Evolutionary conservation across 2,888 invertebrate species (phyloP), one percentile per base, ranked within the genome.

Genomic region (Pandemis cinnamomeana): DNA sequence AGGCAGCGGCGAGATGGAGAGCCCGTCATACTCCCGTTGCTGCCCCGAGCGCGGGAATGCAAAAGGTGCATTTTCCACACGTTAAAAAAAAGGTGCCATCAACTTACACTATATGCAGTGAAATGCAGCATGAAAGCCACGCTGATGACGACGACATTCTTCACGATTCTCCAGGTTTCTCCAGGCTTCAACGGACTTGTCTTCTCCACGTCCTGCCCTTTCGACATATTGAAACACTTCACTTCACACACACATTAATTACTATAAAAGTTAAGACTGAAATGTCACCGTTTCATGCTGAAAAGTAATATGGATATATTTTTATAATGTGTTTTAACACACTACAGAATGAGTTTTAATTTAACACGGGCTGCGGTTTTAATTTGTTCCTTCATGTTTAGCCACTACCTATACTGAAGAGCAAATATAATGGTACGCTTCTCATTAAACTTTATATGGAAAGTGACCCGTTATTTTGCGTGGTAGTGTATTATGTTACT

Each of bases 81-180:
- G n/a, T n/a, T n/a, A n/a, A n/a, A n/a, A n/a, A n/a, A n/a, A n/a
- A 53, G 1, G 2, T 7, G 8, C 48, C 44, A 58, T 36, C 13
- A 91, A 83, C 87, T 86, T 67, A 89, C 88, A 77, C 86, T 86
- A 90, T 95, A 96, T 0, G 96, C 96, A 0, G 96, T 96, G 84
- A 96, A 95, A 27, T 96, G 95, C 79, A 96, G 94, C 90, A 96
- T 95, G 84, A 96, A 96, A 0, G 95, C 95, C 5, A 96, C 64
- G 75, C 96, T 96, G 80, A 96, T 90, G 72, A 94, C 79, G 60
- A 93, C 86, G 36, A 94, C 93, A 80, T 94, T 94, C 80, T 94
- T 94, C 80, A 90, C 75, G 63, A 94, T 94, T 70, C 92, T 83
- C 91, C 91, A 90, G 10, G 89, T 91, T 78, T 90, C 89, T 6